These are phyloP conservation scores for Thalassarche chlororhynchos DNA, from an alignment of 2,113 vertebrate species.

Conservation along the genomic window DNA sequence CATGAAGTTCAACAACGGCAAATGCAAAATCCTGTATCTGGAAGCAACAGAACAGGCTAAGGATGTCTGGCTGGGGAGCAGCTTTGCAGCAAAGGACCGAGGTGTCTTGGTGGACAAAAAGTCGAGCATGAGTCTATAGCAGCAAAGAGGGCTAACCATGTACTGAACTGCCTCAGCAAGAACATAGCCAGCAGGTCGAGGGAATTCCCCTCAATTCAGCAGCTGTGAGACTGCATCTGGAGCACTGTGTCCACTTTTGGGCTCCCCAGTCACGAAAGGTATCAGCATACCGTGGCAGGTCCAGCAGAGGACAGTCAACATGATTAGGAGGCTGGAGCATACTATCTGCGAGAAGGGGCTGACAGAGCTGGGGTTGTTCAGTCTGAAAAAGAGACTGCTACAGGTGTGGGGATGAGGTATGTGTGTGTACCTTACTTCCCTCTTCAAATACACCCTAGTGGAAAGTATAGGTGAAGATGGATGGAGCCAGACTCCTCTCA, in stretches of 20 bases:
- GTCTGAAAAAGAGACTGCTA: not conserved
- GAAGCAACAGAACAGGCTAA: not conserved
- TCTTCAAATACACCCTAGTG: not conserved
- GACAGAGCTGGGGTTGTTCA: not conserved
- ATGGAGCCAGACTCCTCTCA: not conserved
- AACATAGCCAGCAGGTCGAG: not conserved
- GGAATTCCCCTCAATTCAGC: not conserved
- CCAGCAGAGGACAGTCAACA: not conserved
- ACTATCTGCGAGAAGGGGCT: not conserved
- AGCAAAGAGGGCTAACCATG: not conserved
- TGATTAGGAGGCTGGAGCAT: not conserved
- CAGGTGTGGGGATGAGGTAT: not conserved
- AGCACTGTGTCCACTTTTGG: not conserved
- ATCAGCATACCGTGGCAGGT: not conserved
- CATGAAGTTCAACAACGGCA: not conserved
- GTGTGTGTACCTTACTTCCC: not conserved
- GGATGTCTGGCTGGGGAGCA: not conserved
- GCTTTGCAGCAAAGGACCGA: not conserved
- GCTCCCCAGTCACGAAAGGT: not conserved
- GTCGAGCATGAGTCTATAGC: not conserved
- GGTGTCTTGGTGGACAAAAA: not conserved
- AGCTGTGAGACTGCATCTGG: not conserved
- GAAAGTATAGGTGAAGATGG: not conserved
- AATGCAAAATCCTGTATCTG: not conserved
- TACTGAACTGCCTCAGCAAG: not conserved